Percentiles rank a stretch among this genome's conserved stretches.
Evolutionary conservation across 2,797 vertebrate species (phyloP).

Genomic region (Eptatretus atami): DNA sequence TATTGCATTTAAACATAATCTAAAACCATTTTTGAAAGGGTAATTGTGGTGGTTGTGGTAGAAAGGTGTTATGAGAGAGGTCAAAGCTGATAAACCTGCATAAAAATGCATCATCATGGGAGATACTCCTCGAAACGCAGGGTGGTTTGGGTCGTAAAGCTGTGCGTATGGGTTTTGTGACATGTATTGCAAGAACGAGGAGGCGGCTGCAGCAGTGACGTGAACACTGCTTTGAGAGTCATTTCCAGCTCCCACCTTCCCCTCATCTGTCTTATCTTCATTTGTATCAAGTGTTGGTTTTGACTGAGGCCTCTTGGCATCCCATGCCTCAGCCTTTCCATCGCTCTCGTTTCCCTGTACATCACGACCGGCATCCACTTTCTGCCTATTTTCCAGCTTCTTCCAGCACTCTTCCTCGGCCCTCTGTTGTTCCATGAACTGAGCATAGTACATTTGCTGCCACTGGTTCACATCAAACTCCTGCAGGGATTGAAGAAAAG

Average conservation of each 20-base stretch:
- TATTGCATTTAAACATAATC: too few species aligned
- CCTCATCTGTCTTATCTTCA: background rate
- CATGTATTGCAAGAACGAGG: conserved; percentile 65
- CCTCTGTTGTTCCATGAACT: conserved; percentile 2
- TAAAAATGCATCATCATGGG: conserved; percentile 92
- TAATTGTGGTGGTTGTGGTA: too few species aligned
- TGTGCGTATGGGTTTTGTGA: conserved; percentile 75
- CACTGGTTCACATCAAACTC: conserved; percentile 4
- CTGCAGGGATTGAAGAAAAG: background rate
- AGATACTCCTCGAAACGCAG: conserved; percentile 58
- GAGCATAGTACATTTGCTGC: conserved; percentile 4
- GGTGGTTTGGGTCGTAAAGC: conserved; percentile 59
- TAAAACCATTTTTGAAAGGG: too few species aligned
- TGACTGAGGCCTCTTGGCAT: conserved; percentile 5
- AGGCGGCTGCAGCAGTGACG: background rate
- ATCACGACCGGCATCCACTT: background rate
- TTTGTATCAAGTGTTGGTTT: background rate
- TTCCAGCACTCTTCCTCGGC: conserved; percentile 2
- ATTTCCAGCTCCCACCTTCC: background rate
- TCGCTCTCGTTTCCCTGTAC: conserved; percentile 2
- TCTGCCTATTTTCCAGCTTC: conserved; percentile 1
- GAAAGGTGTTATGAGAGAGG: too few species aligned
- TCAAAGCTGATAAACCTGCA: conserved; percentile 24
- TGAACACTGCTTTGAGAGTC: background rate
- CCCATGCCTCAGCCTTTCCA: conserved; percentile 1